These are phyloP conservation scores for Apocrypta bakeri DNA, from an alignment of 1,140 invertebrate genomes.

Conservation along the genomic window DNA sequence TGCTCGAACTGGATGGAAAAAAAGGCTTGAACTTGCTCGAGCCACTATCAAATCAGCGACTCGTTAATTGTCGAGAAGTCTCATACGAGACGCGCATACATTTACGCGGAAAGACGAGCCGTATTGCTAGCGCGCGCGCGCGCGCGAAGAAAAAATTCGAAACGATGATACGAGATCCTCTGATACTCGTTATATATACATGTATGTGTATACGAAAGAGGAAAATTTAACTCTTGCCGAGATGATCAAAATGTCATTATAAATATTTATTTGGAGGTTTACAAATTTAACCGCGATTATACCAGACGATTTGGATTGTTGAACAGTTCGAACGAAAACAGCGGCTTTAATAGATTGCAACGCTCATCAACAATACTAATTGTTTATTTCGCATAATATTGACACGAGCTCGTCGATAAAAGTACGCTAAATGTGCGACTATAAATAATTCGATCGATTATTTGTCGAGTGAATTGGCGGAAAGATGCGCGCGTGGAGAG, in stretches of 20 bases:
- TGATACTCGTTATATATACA: background rate
- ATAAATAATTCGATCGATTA: conserved; percentile 18
- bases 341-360: background rate
- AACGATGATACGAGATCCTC: background rate
- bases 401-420: conserved; percentile 7
- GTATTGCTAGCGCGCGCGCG: background rate
- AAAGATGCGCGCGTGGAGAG: background rate
- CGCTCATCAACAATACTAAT: conserved; percentile 11
- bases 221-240: background rate
- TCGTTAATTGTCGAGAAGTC: background rate
- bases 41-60: background rate
- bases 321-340: conserved; percentile 15
- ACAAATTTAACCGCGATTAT: background rate
- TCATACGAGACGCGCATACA: background rate
- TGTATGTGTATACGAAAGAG: background rate
- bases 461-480: background rate
- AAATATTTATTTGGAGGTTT: conserved; percentile 10
- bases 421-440: background rate
- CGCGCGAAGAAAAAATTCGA: background rate
- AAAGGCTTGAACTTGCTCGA: background rate
- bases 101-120: conserved; percentile 8
- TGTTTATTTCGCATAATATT: conserved; percentile 31
- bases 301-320: background rate
- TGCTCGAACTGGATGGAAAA: background rate
- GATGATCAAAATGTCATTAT: background rate